Evolutionary conservation across 2,113 vertebrate genomes (phyloP), one percentile per base, ranked within the genome.

Genomic region (Tragelaphus scriptus): DNA sequence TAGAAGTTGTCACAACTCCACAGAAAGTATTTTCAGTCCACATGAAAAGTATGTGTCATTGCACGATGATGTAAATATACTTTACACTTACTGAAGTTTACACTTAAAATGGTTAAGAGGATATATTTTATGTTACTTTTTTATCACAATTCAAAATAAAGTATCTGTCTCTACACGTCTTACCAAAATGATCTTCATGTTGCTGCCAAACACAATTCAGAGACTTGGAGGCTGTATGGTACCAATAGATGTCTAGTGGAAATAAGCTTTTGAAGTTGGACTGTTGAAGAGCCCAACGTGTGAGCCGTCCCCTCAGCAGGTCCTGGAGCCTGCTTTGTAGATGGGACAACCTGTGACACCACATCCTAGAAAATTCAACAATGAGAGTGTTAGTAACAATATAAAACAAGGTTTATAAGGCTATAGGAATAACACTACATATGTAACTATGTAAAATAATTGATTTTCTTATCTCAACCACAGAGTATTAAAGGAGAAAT

Each of bases 171-270:
- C 28, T 30, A 93, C 4, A 71, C 5, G 68, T 58, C 81, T 96
- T 98, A 99, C 99, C 99, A 5, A 99, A 98, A 56, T 99, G 99
- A 96, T 99, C 99, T 6, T 61, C 82, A 6, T 98, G 98, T 81
- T 99, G 91, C 77, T 98, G 98, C 99, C 99, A 99, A 89, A 98
- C 96, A 89, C 98, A 99, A 12, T 15, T 95, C 26, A 97, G 82
- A 85, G 97, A 65, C 5, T 91, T 98, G 0, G 98, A 96, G 68
- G 71, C 97, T 0, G 97, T 98, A 96, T 99, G 98, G 26, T 96
- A 96, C 93, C 97, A 88, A 7, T 84, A 95, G 2, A 61, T 8
- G 0, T 36, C 82, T 61, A 84, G 53, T 7, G 68, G 86, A 75
- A 94, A 0, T 0, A 88, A 80, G 36, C 84, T 80, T 2, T 84